phyloP scores from a whole-genome alignment of 92 coral and sea anemone species.

The Anthopleura xanthogrammica region DNA sequence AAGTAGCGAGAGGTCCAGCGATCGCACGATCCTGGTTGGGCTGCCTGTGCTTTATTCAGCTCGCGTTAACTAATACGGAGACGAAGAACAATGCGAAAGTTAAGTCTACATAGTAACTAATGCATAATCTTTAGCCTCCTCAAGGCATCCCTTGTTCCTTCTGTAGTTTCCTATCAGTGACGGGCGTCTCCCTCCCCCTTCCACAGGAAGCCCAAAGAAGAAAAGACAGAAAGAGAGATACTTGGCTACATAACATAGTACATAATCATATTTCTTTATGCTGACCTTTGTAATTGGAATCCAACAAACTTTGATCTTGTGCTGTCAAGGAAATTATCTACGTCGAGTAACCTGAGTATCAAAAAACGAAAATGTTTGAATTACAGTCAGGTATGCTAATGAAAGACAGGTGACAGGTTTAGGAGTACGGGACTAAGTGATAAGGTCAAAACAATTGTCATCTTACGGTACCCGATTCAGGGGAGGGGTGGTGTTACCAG shows the following conservation, averaged over 20 bases:
- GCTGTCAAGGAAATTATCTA: slow-evolving; percentile 84
- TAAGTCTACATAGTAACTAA: too few relatives aligned
- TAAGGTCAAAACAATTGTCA: too few relatives aligned
- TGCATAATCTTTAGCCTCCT: too few relatives aligned
- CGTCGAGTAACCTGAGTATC: slow-evolving; percentile 69
- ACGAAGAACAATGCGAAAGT: too few relatives aligned
- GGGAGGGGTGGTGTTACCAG: too few relatives aligned
- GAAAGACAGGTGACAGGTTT: not conserved
- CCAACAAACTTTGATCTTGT: slow-evolving; percentile 95
- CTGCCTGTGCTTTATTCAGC: too few relatives aligned
- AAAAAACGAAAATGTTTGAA: slow-evolving; percentile 1
- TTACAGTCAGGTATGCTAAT: not conserved
- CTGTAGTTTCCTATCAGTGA: too few relatives aligned
- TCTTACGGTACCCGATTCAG: too few relatives aligned
- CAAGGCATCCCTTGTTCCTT: too few relatives aligned
- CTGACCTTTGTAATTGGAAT: slow-evolving; percentile 85
- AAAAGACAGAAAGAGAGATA: not conserved
- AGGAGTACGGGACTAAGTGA: not conserved
- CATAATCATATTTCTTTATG: not conserved
- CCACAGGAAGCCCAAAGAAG: not conserved
- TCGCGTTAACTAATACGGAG: too few relatives aligned
- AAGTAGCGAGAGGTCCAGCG: too few relatives aligned
- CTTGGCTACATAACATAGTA: not conserved
- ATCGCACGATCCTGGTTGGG: too few relatives aligned
- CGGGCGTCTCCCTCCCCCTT: not conserved